Evolutionary conservation across 2,113 vertebrate genomes (phyloP), one percentile per base, ranked within the genome.

Genomic region (Myxocyprinus asiaticus): DNA sequence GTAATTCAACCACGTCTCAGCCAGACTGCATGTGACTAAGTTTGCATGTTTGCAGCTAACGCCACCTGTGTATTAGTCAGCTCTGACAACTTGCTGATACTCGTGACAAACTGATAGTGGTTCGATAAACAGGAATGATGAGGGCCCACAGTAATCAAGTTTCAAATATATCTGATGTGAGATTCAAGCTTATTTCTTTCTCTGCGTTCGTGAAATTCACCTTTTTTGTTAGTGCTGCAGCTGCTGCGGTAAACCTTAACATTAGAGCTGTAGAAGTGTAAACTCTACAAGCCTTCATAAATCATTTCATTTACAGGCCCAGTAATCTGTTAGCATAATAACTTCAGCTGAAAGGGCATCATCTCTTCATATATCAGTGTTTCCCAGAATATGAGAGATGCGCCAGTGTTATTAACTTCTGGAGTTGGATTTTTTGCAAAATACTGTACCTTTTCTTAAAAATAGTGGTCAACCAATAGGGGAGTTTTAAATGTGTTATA

Each of bases 51-150:
- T 72, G 43, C 0, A 42, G 14, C 14, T 15, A 43, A 59, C 5
- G 5, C 55, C 69, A 72, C 69, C 69, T 72, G 69, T 72, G 69
- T 53, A 72, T 72, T 72, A 59, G 42, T 72, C 69, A 72, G 42
- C 42, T 58, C 53, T 72, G 69, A 72, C 69, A 59, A 15, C 69
- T 72, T 55, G 45, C 22, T 9, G 43, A 72, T 44, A 44, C 55
- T 59, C 15, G 42, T 59, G 55, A 72, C 69, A 22, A 44, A 10
- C 53, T 45, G 33, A 45, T 7, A 66, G 64, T 12, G 64, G 6
- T 2, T 17, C 3, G n/a, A 17, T 10, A 72, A 11, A 72, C 71
- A 73, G 76, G 5, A 11, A 7, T 0, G n/a, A 8, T 59, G 22
- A 50, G 50, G 48, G 50, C 53, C 17, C 17, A 44, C 53, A 15